Evolutionary conservation across 2,888 invertebrate species (phyloP).

Genomic region (Leptarthrus brevirostris): DNA sequence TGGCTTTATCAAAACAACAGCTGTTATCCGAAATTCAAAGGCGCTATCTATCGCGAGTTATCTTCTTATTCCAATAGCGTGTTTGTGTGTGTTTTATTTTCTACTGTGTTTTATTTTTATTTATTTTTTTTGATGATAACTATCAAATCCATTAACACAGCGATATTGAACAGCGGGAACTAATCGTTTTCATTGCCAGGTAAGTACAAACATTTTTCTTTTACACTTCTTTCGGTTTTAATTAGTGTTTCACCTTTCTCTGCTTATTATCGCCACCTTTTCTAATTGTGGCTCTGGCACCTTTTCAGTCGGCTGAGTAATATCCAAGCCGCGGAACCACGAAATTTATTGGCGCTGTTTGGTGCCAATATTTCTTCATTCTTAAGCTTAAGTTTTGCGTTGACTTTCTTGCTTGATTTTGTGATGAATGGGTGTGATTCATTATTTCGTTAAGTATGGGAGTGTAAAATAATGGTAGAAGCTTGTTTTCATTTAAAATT

Average conservation of each 20-base stretch:
- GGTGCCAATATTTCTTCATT: not conserved
- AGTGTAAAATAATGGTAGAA: not conserved
- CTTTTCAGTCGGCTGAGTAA: not conserved
- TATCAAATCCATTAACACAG: slow-evolving; percentile 4
- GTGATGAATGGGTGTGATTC: not conserved
- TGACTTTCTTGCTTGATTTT: not conserved
- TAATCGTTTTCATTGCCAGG: slow-evolving; percentile 17
- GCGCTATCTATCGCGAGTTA: slow-evolving; percentile 25
- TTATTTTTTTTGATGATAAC: not conserved
- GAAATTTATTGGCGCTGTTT: slow-evolving; percentile 7
- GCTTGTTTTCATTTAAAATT: too few species aligned
- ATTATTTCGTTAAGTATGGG: not conserved
- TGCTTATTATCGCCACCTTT: not conserved
- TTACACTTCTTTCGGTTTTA: not conserved
- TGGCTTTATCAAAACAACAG: slow-evolving; percentile 1
- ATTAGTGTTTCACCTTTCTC: not conserved
- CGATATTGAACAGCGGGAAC: slow-evolving; percentile 15
- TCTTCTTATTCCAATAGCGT: not conserved
- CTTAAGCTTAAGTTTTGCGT: not conserved
- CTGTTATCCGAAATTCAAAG: slow-evolving; percentile 29
- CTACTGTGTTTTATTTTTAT: not conserved
- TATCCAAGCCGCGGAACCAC: not conserved
- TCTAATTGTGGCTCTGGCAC: not conserved
- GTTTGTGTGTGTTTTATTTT: slow-evolving; percentile 8
- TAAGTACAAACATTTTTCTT: not conserved